A percentile compares a stretch with the other conserved stretches of the same genome.
Evolutionary conservation across 2,113 vertebrate genomes (phyloP).

Genomic region (Entomyzon cyanotis): DNA sequence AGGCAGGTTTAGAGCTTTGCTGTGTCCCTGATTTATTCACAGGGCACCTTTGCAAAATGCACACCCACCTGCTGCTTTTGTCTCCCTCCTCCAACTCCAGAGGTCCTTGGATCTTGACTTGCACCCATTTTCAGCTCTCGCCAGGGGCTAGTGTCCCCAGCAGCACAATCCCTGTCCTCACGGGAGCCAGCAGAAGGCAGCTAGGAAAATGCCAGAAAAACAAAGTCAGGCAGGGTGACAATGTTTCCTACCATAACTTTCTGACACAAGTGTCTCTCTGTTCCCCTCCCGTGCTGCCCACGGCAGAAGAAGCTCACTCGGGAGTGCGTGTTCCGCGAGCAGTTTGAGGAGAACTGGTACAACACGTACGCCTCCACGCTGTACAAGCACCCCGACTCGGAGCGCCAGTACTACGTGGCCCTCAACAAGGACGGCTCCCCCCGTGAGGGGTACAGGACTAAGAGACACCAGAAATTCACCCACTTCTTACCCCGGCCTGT

Average conservation of each 20-base stretch:
- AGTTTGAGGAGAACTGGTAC: slow-evolving; percentile 99
- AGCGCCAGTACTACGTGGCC: slow-evolving; percentile 94
- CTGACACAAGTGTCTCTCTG: slow-evolving; percentile 2
- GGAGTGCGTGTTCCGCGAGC: slow-evolving; percentile 97
- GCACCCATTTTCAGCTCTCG: background rate
- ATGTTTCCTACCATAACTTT: accelerated
- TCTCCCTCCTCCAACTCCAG: background rate
- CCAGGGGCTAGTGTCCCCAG: background rate
- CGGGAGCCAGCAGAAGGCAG: background rate
- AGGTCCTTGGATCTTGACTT: background rate
- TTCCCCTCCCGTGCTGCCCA: background rate
- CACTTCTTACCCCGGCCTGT: slow-evolving; percentile 94
- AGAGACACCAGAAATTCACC: slow-evolving; percentile 97
- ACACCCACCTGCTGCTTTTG: background rate
- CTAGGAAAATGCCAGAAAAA: background rate
- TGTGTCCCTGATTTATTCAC: background rate
- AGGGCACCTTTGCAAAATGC: background rate
- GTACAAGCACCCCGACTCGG: slow-evolving; percentile 92
- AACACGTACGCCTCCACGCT: slow-evolving; percentile 97
- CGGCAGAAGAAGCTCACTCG: slow-evolving; percentile 93
- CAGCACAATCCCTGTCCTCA: background rate
- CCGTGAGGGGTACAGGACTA: slow-evolving; percentile 95
- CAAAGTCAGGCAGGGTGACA: background rate
- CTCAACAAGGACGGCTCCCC: slow-evolving; percentile 98
- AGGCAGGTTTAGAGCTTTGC: background rate